Evolutionary conservation across 35 echinoderm and acorn worm genomes (phyloP).

Genomic region (Heliocidaris tuberculata): DNA sequence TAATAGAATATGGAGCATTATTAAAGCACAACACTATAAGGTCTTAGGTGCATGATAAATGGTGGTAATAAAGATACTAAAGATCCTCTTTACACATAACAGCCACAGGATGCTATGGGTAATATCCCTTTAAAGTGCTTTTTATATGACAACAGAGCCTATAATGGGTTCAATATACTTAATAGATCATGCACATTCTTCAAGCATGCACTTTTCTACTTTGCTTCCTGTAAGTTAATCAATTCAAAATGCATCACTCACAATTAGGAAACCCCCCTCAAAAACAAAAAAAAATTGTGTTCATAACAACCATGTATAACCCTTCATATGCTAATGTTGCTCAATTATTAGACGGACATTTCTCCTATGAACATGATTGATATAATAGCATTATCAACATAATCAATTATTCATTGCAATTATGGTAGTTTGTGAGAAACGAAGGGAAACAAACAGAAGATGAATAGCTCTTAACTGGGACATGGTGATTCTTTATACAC

Average conservation of each 20-base stretch:
- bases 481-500: background rate
- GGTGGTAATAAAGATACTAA: background rate
- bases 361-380: background rate
- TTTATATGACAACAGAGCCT: background rate
- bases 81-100: background rate
- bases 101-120: background rate
- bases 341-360: background rate
- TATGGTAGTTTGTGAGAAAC: background rate
- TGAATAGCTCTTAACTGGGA: background rate
- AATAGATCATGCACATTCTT: background rate
- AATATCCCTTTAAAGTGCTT: background rate
- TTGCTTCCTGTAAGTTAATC: background rate
- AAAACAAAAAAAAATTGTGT: background rate
- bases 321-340: background rate
- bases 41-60: background rate
- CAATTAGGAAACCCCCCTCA: background rate
- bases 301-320: background rate
- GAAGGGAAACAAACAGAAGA: background rate
- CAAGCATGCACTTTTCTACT: background rate
- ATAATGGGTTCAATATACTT: constrained; percentile 3
- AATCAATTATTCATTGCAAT: constrained; percentile 6
- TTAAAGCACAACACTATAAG: background rate
- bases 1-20: no score
- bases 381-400: constrained; percentile 3
- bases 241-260: background rate